phyloP scores from a whole-genome alignment of 35 echinoderm and acorn worm species.

The Acanthaster planci region DNA sequence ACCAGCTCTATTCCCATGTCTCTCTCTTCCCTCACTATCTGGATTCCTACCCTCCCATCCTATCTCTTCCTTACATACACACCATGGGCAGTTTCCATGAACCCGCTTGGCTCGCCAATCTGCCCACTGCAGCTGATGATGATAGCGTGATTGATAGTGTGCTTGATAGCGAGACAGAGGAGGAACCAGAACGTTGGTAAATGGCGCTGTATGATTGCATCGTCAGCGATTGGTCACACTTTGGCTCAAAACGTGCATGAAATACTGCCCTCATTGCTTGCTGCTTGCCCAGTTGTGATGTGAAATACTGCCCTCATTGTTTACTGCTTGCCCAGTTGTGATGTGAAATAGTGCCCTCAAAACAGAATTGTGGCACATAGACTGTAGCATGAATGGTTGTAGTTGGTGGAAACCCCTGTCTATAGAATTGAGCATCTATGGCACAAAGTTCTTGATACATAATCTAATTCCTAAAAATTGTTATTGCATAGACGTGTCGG shows the following conservation, averaged over 20 bases:
- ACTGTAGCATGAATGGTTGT: background rate
- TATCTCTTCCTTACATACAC: background rate
- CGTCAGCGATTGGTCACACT: background rate
- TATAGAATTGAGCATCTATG: too few relatives aligned
- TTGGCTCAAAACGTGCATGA: background rate
- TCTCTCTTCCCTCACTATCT: background rate
- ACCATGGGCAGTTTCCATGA: constrained; percentile 13
- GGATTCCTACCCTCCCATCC: background rate
- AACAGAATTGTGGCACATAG: background rate
- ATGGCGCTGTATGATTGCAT: constrained; percentile 4
- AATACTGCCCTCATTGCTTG: background rate
- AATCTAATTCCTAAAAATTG: too few relatives aligned
- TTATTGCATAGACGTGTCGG: too few relatives aligned
- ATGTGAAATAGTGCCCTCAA: background rate
- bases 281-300: background rate
- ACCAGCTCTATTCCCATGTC: background rate
- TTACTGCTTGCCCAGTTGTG: background rate
- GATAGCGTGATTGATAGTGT: background rate
- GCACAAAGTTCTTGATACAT: too few relatives aligned
- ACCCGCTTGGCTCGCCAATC: background rate
- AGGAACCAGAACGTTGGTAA: background rate
- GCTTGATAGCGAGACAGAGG: background rate
- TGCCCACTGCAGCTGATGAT: background rate
- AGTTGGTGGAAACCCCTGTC: background rate
- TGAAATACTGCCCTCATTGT: background rate